A percentile compares a stretch with the other conserved stretches of the same genome.
phyloP scores from a whole-genome alignment of 2,113 vertebrate genomes.

The Thermophis baileyi region DNA sequence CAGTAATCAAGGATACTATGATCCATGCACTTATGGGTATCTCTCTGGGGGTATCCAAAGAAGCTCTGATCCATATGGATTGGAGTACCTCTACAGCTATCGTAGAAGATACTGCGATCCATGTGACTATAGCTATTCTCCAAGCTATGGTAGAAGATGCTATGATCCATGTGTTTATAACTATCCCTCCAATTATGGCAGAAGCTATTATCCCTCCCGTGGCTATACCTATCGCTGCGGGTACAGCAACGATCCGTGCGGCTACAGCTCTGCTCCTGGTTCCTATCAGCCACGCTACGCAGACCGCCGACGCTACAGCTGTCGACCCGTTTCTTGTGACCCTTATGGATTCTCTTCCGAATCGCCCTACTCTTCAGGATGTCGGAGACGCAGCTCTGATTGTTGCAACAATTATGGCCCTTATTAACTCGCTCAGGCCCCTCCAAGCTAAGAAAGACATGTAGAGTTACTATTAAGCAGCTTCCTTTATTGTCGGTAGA shows the following conservation, averaged over 20 bases:
- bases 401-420: too few relatives aligned
- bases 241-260: not conserved
- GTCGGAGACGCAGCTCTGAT: not conserved
- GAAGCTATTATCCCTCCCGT: too few relatives aligned
- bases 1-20: not conserved
- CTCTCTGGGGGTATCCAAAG: not conserved
- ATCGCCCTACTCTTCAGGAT: not conserved
- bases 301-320: not conserved
- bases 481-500: not conserved
- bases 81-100: not conserved
- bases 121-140: not conserved
- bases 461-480: not conserved
- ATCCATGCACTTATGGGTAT: not conserved
- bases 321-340: not conserved
- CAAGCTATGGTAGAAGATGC: not conserved
- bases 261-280: not conserved
- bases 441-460: not conserved
- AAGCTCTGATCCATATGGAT: not conserved
- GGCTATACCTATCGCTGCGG: not conserved
- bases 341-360: not conserved
- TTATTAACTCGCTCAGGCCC: not conserved
- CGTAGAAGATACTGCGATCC: not conserved
- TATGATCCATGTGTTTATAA: not conserved
- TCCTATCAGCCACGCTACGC: not conserved
- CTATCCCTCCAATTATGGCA: not conserved